These are phyloP conservation scores for Lysandra coridon DNA, from an alignment of 2,888 invertebrate species.

Conservation along the genomic window DNA sequence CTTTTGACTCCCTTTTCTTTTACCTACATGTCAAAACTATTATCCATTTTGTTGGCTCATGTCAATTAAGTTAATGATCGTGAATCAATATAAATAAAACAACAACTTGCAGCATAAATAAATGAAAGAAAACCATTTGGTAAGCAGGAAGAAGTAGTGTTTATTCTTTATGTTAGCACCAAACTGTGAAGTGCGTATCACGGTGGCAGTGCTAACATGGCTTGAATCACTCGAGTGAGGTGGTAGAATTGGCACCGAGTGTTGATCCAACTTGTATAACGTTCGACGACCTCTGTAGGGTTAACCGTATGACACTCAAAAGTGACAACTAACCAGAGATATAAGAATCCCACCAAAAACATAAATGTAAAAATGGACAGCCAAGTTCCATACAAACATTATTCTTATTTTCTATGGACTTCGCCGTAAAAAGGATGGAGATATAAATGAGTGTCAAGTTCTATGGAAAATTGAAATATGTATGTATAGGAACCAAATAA, in stretches of 20 bases:
- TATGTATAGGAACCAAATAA: no score
- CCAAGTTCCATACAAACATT: no score
- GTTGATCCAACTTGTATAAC: constrained; percentile 53
- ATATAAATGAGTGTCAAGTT: no score
- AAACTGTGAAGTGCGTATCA: constrained; percentile 28
- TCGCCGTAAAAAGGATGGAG: no score
- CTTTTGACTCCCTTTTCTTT: no score
- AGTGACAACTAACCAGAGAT: not conserved
- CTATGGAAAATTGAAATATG: no score
- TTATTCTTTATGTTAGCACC: not conserved
- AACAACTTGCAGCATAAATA: not conserved
- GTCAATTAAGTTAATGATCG: not conserved
- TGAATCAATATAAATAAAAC: not conserved
- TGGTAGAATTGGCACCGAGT: constrained; percentile 64
- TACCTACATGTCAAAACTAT: no score
- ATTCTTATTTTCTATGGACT: no score
- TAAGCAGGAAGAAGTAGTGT: not conserved
- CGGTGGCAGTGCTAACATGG: constrained; percentile 17
- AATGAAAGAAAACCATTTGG: not conserved
- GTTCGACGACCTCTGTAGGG: constrained; percentile 49
- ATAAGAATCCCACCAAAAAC: not conserved
- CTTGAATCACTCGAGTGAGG: constrained; percentile 47
- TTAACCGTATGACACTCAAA: not conserved
- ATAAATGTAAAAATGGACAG: no score
- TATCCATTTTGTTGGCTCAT: not conserved